Conservation (phyloP, 2,888 invertebrate species). For the Ectemnius lituratus region DNA sequence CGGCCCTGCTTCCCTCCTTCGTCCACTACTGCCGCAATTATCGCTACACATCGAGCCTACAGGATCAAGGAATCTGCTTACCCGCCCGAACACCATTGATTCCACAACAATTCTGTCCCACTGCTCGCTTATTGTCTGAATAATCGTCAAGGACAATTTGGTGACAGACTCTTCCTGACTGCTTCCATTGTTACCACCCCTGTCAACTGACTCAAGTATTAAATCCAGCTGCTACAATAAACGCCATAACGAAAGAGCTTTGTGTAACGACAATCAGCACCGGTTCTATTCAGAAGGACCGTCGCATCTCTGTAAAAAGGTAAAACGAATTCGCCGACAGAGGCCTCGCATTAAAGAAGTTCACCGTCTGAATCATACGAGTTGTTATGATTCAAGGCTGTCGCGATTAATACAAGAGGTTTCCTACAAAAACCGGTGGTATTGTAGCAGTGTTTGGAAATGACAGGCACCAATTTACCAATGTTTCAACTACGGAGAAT, state of each 20-base stretch:
- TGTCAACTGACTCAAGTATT: background rate
- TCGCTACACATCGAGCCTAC: slow-evolving; percentile 5
- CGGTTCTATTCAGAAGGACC: slow-evolving; percentile 7
- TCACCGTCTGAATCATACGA: background rate
- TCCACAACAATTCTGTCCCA: background rate
- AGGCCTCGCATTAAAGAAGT: background rate
- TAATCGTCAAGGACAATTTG: background rate
- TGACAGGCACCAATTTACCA: too few species aligned
- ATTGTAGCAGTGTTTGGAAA: too few species aligned
- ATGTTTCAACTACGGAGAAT: too few species aligned
- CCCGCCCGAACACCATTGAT: background rate
- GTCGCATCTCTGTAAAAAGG: slow-evolving; percentile 6
- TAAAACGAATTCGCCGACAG: slow-evolving; percentile 8
- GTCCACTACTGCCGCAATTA: slow-evolving; percentile 3
- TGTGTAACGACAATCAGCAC: slow-evolving; percentile 6
- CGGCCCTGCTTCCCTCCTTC: slow-evolving; percentile 9
- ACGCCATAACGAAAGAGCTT: slow-evolving; percentile 1
- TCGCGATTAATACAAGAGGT: background rate
- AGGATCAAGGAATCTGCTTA: background rate
- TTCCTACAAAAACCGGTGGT: background rate
- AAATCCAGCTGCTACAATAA: background rate
- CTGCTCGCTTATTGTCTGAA: background rate
- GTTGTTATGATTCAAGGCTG: background rate
- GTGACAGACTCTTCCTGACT: background rate
- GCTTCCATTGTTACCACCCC: background rate